A percentile compares a stretch with the other conserved stretches of the same genome.
These are phyloP conservation scores for Automeris io DNA, from an alignment of 2,888 invertebrate genomes.

Conservation along the genomic window DNA sequence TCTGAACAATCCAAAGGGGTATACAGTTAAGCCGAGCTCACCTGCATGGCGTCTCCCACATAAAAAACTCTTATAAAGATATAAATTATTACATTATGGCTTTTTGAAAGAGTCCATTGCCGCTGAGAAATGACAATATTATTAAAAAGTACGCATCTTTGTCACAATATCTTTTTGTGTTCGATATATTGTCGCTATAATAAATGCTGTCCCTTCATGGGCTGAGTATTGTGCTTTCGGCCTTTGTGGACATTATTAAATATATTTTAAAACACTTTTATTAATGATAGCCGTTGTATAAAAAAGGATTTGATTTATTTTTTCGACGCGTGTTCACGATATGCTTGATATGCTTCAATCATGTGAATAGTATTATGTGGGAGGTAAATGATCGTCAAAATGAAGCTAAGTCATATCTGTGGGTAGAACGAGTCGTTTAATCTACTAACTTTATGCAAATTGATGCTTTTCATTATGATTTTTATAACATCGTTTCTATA, in stretches of 20 bases:
- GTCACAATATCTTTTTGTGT: conserved; percentile 77
- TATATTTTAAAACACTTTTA: conserved; percentile 76
- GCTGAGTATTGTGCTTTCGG: conserved; percentile 64
- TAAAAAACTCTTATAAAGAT: conserved; percentile 74
- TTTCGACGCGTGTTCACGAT: conserved; percentile 73
- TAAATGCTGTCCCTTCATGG: conserved; percentile 75
- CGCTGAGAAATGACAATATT: conserved; percentile 78
- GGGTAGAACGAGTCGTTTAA: neutral
- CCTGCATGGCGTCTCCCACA: conserved; percentile 66
- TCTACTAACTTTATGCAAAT: conserved; percentile 3
- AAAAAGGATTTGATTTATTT: conserved; percentile 72
- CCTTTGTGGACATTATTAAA: conserved; percentile 77
- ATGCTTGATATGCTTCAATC: conserved; percentile 62
- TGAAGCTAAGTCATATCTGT: neutral
- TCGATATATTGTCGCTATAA: conserved; percentile 76
- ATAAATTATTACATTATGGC: conserved; percentile 76
- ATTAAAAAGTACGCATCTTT: conserved; percentile 76
- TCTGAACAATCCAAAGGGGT: conserved; percentile 23
- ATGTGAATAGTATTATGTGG: conserved; percentile 29
- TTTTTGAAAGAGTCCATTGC: conserved; percentile 77
- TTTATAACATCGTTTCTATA: neutral
- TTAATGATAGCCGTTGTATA: conserved; percentile 72
- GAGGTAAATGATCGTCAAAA: conserved; percentile 13
- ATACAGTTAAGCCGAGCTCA: conserved; percentile 66
- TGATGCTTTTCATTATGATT: neutral